Conservation (phyloP, 2,888 invertebrate genomes). For the Erebia aethiops region DNA sequence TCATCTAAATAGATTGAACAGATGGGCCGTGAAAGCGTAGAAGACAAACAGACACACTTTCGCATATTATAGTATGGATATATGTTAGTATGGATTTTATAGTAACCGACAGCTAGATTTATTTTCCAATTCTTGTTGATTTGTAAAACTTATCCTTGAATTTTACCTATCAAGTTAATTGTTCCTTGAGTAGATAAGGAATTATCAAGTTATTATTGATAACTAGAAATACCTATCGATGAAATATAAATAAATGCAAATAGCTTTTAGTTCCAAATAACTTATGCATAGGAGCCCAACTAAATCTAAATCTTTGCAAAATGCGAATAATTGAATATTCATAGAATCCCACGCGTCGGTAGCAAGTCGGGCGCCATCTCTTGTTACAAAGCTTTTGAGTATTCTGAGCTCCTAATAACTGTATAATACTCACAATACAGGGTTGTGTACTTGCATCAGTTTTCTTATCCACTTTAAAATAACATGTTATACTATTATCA, state of each 20-base stretch:
- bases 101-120: no score
- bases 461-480: constrained; percentile 21
- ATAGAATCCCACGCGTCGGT: constrained; percentile 66
- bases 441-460: constrained; percentile 46
- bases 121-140: no score
- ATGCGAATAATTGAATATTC: constrained; percentile 77
- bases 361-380: constrained; percentile 67
- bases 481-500: not conserved
- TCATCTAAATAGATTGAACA: no score
- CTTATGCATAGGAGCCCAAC: constrained; percentile 46
- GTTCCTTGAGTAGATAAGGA: no score
- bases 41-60: no score
- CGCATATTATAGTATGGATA: no score
- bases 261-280: constrained; percentile 28
- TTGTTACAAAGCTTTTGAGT: constrained; percentile 63
- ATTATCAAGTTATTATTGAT: no score
- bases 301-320: constrained; percentile 66
- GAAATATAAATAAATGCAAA: not conserved
- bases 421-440: constrained; percentile 45
- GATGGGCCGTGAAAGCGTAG: no score
- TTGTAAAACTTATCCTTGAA: no score
- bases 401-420: constrained; percentile 37
- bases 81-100: no score
- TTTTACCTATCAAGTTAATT: no score
- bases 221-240: not conserved